These are phyloP conservation scores for Mirza zaza DNA, from an alignment of 2,113 vertebrate genomes.

Conservation along the genomic window DNA sequence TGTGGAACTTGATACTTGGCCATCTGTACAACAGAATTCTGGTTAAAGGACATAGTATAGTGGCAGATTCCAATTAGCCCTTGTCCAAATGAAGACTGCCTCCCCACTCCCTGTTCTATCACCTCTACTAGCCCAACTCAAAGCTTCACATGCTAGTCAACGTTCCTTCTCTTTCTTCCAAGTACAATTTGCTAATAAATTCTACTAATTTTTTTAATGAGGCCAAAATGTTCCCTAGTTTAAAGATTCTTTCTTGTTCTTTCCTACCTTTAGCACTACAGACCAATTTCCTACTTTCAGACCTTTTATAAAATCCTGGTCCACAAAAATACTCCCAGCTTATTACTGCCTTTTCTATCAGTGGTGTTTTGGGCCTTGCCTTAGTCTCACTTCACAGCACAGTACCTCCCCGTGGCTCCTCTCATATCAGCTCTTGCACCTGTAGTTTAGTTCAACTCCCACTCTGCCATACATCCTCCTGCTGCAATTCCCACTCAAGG, in stretches of 20 bases:
- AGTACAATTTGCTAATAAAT: background rate
- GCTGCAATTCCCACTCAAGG: background rate
- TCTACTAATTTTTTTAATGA: background rate
- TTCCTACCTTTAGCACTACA: background rate
- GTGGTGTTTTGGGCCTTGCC: background rate
- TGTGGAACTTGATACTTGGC: slow-evolving; percentile 80
- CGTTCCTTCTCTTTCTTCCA: background rate
- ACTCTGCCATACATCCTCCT: background rate
- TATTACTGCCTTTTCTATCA: background rate
- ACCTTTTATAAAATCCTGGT: background rate
- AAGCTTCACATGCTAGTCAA: background rate
- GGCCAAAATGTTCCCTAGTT: background rate
- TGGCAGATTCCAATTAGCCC: background rate
- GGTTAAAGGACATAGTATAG: slow-evolving; percentile 51
- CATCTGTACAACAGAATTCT: slow-evolving; percentile 80
- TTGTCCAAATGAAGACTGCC: background rate
- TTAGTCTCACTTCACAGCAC: background rate
- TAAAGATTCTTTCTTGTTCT: slow-evolving; percentile 25
- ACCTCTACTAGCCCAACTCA: background rate
- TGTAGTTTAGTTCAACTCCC: background rate
- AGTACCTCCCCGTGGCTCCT: background rate
- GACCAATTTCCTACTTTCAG: background rate
- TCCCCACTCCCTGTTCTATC: background rate
- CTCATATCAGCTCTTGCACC: background rate
- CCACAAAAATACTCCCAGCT: background rate